Conservation (phyloP, 2,797 vertebrate genomes). For the Notoglanidium macrostoma region DNA sequence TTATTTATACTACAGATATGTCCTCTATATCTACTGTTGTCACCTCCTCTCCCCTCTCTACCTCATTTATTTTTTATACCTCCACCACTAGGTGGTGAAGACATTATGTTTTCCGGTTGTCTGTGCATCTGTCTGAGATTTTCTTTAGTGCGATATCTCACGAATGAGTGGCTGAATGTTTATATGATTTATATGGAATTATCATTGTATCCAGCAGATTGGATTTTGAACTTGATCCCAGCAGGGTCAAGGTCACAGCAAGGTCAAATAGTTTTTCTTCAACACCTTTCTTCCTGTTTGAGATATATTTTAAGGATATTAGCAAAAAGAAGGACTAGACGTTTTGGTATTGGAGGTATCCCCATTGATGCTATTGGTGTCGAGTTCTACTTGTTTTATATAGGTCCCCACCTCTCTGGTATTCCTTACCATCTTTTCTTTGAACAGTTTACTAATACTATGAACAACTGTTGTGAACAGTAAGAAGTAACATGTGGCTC, state of each 20-base stretch:
- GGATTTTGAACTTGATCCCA: not conserved
- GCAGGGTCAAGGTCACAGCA: not conserved
- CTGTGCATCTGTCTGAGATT: too few relatives aligned
- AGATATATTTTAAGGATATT: not conserved
- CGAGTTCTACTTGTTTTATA: not conserved
- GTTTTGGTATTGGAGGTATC: not conserved
- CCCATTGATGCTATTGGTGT: not conserved
- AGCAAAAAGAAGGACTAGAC: not conserved
- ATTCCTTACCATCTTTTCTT: not conserved
- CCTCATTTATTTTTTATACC: not conserved
- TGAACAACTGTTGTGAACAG: not conserved
- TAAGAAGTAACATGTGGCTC: not conserved
- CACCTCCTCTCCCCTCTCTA: not conserved
- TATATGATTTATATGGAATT: not conserved
- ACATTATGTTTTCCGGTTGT: not conserved
- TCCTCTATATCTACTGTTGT: too few relatives aligned
- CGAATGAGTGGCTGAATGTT: not conserved
- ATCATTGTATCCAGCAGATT: not conserved
- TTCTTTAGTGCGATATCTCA: not conserved
- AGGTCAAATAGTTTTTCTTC: not conserved
- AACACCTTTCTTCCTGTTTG: not conserved
- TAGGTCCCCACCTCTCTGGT: not conserved
- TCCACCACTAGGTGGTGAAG: not conserved
- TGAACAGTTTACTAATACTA: not conserved
- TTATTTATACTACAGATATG: too few relatives aligned